Evolutionary conservation across 1,140 invertebrate species (phyloP).

Genomic region (Colletes gigas): DNA sequence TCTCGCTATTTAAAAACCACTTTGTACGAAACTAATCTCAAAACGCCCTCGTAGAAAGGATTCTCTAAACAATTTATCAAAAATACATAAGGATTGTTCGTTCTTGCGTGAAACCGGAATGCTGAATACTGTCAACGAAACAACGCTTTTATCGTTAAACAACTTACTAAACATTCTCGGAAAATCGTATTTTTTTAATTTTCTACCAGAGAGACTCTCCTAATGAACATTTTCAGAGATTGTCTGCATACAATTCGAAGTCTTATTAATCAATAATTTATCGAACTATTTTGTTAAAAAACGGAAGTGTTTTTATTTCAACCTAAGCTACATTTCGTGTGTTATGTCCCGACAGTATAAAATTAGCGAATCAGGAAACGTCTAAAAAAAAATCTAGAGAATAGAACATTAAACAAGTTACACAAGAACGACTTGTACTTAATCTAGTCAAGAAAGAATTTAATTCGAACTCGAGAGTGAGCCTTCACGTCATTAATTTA

Average conservation of each 20-base stretch:
- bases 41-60: background rate
- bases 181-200: background rate
- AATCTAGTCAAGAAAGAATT: background rate
- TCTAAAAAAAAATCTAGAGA: background rate
- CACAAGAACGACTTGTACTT: background rate
- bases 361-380: background rate
- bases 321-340: background rate
- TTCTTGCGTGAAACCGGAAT: slow-evolving; percentile 33
- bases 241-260: too few relatives aligned
- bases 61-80: slow-evolving; percentile 15
- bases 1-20: background rate
- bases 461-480: background rate
- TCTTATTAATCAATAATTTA: too few relatives aligned
- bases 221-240: too few relatives aligned
- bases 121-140: slow-evolving; percentile 49
- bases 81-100: slow-evolving; percentile 13
- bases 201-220: too few relatives aligned
- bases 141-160: background rate
- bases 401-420: background rate
- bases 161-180: slow-evolving; percentile 8
- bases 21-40: background rate
- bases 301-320: too few relatives aligned
- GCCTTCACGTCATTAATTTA: background rate
- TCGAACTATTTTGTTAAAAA: too few relatives aligned
- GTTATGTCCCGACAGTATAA: background rate